Percentiles rank a stretch among this genome's conserved stretches.
These are phyloP conservation scores for Poeciliopsis occidentalis DNA, from an alignment of 2,113 vertebrate species.

Conservation along the genomic window DNA sequence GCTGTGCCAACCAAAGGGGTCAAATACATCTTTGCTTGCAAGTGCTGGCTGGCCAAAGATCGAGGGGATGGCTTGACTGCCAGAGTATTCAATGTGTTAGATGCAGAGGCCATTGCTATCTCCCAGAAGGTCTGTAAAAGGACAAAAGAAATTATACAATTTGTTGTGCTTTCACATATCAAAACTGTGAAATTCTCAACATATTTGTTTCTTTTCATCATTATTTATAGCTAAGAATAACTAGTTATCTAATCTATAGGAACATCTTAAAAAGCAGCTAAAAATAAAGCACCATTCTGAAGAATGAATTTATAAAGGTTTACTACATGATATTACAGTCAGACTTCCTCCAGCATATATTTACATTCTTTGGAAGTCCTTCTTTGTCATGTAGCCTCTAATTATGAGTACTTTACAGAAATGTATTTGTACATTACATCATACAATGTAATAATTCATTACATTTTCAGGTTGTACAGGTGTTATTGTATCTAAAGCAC, in stretches of 20 bases:
- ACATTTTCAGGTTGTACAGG: neutral
- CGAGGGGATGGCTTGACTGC: constrained; percentile 92
- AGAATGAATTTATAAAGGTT: neutral
- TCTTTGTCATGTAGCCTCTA: neutral
- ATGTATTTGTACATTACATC: neutral
- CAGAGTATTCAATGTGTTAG: constrained; percentile 88
- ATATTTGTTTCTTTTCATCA: too few relatives aligned
- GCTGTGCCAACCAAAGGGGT: constrained; percentile 91
- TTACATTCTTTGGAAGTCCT: neutral
- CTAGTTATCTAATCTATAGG: too few relatives aligned
- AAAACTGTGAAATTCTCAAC: too few relatives aligned
- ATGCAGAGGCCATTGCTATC: constrained; percentile 87
- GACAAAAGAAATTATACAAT: neutral
- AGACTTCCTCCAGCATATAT: neutral
- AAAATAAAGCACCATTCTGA: neutral
- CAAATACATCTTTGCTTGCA: constrained; percentile 90
- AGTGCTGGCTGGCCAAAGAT: constrained; percentile 98
- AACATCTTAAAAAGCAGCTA: neutral
- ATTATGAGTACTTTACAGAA: neutral
- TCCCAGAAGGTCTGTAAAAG: constrained; percentile 84
- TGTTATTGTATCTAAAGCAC: neutral
- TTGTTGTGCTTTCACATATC: too few relatives aligned
- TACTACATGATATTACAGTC: neutral
- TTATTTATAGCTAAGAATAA: too few relatives aligned
- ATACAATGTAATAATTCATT: neutral